Evolutionary conservation across 2,888 invertebrate species (phyloP), one percentile per base, ranked within the genome.

Genomic region (Diogma glabrata): DNA sequence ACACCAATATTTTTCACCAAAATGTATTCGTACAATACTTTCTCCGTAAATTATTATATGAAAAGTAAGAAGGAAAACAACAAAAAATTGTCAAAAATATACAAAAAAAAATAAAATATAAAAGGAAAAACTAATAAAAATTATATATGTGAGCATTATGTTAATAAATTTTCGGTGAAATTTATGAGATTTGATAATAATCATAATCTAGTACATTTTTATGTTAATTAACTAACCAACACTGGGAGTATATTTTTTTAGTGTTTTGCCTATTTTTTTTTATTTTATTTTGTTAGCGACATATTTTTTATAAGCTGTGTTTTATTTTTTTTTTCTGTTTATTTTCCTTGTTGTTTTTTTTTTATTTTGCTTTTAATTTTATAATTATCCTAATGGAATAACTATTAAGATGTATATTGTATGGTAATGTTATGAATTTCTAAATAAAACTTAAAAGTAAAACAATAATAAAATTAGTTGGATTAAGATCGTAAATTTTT

Each of bases 141-240:
- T 24, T 46, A 24, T 46, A 46, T 46, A 46, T 48, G 48, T 48
- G 48, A 19, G 48, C 48, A 48, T 48, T 48, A 48, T 48, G 48
- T 48, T 48, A 48, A 48, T 48, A 48, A 48, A 48, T 48, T 48
- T 48, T 48, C 22, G 30, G 24, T 30, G 30, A 48, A 48, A 48
- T 48, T 48, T 48, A 48, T 48, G 23, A 48, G 17, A 33, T 30
- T 33, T 48, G 48, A 48, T 48, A 48, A 48, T 33, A 48, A 48
- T 48, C 48, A 48, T 48, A 48, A 48, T 30, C 30, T 48, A 48
- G 48, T 20, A 48, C 48, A 48, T 30, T 48, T 48, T 48, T 48
- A 48, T 48, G 48, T 48, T 48, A 48, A 48, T 48, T 48, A 48
- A 48, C 33, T 48, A 24, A 9, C 24, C 24, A 24, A 43, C 43